Evolutionary conservation across 2,888 invertebrate genomes (phyloP), one percentile per base, ranked within the genome.

Genomic region (Phortica okadai): DNA sequence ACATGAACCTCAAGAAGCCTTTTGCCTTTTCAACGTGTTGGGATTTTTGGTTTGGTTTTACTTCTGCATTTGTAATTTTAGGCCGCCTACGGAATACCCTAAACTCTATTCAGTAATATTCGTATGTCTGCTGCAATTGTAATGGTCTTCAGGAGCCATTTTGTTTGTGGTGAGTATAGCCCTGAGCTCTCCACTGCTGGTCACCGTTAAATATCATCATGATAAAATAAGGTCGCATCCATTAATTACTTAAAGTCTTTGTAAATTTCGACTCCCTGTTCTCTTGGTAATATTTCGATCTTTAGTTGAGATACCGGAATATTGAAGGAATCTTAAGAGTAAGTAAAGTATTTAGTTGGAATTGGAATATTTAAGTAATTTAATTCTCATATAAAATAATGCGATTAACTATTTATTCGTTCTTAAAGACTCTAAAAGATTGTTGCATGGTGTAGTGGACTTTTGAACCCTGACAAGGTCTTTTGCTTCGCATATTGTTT

Each of bases 401-500:
- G 2, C 8, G 8, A 11, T 50, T 14, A 11, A 50, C 50, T 8
- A 14, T 14, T 8, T 14, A 50, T 50, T 50, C 2, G 1, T 50
- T 50, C 8, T 50, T 50, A 50, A 50, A 50, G 5, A 11, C 50
- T 6, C 7, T 0, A 62, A 62, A 25, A 62, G 44, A 44, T 62
- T 56, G 25, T 11, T 11, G 5, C 8, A 6, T 50, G 14, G 21
- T 21, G 54, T 74, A 74, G 62, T 11, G 74, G 64, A 54, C 33
- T 21, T 25, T 25, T 62, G 73, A 73, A 44, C 58, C 8, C 50
- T 50, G 41, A 54, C 50, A 44, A 73, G 74, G 76, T 79, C 77
- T 78, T 80, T 80, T 70, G 79, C 79, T 21, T 21, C 80, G 80
- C 79, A 16, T 74, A 67, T 79, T 62, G 25, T 74, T 81, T 81